These are phyloP conservation scores for Rhopilema esculentum DNA, from an alignment of 30 jellyfish, hydroid and myxozoan genomes.

Conservation along the genomic window DNA sequence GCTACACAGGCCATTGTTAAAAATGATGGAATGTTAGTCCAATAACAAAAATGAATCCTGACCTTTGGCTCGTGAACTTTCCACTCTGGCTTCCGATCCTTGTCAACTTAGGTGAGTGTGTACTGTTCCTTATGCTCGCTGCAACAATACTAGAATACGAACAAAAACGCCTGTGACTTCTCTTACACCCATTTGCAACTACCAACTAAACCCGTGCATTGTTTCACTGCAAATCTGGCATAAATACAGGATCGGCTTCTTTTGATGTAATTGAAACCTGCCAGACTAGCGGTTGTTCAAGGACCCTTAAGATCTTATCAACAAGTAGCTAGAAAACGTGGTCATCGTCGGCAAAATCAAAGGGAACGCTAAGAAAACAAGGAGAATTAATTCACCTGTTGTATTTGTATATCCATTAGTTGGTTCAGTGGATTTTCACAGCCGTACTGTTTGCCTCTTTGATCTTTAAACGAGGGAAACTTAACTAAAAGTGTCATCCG, in stretches of 20 bases:
- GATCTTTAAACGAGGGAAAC: not conserved
- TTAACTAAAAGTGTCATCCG: not conserved
- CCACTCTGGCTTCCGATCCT: not conserved
- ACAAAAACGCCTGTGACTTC: not conserved
- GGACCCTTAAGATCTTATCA: slow-evolving; percentile 55
- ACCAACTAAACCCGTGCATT: not conserved
- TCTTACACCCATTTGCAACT: slow-evolving; percentile 11
- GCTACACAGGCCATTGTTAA: too few species aligned
- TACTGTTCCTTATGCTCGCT: not conserved
- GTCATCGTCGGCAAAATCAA: slow-evolving; percentile 47
- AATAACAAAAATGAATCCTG: not conserved
- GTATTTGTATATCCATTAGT: not conserved
- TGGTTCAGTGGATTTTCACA: slow-evolving; percentile 20
- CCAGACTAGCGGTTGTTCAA: slow-evolving; percentile 32
- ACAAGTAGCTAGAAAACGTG: slow-evolving; percentile 11
- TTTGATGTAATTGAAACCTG: slow-evolving; percentile 45
- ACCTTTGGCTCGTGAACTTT: not conserved
- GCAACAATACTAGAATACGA: not conserved
- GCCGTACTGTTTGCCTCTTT: not conserved
- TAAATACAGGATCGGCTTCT: slow-evolving; percentile 47
- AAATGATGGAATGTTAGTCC: not conserved
- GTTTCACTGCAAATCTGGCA: not conserved
- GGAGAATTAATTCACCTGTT: slow-evolving; percentile 40
- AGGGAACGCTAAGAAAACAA: slow-evolving; percentile 13
- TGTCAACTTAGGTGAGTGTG: not conserved